Evolutionary conservation across 2,888 invertebrate genomes (phyloP), one percentile per base, ranked within the genome.

Genomic region (Noctua comes): DNA sequence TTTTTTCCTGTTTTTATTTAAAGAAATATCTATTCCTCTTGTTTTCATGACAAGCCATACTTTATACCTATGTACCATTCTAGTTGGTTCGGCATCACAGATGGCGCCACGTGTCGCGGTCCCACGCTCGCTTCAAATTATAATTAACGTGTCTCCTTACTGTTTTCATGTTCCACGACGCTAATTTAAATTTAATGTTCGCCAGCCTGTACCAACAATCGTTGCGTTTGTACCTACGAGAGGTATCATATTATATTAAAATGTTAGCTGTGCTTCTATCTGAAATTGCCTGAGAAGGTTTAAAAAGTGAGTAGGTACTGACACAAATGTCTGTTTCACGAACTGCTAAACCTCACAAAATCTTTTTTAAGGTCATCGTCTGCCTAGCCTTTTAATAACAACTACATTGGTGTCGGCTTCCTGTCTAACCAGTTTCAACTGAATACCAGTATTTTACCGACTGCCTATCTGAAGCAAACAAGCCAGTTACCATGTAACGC

Each of bases 141-240:
- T 88, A 88, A 88, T 88, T 82, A 88, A 80, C 83, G 73, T 75
- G 75, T 77, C 77, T 80, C 72, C 81, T 79, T 81, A 79, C 76
- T 73, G 77, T 80, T 85, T 80, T 85, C 78, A 77, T 70, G 81
- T 76, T 81, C 65, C n/a, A 77, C 79, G 68, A 74, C 70, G 81
- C 79, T 87, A 82, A 88, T 87, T 83, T 83, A 80, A 82, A 85
- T 86, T 86, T 84, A 82, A 88, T 85, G 76, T 77, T 59, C 77
- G 71, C 64, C 76, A 62, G 77, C 40, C 57, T 73, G 69, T 76
- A 86, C 75, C n/a, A 66, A 68, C 73, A 83, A 54, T 79, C 48
- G 36, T 66, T 74, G 18, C 31, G 64, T 70, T 69, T 70, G 54
- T 86, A 64, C n/a, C 18, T 68, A 43, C 21, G 6, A 8, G 21